phyloP scores from a whole-genome alignment of 2,113 vertebrate species.

The Anhinga anhinga region DNA sequence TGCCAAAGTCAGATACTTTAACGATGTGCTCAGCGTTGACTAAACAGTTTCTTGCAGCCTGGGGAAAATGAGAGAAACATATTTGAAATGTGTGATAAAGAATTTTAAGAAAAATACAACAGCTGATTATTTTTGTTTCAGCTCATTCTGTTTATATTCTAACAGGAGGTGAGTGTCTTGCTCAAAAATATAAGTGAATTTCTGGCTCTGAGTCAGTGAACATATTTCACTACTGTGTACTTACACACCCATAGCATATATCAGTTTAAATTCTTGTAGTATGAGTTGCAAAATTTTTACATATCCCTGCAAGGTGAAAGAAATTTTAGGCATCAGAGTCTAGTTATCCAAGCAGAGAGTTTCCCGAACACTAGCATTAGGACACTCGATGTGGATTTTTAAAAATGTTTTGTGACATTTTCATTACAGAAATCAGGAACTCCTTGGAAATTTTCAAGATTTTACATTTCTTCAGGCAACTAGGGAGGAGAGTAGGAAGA shows the following conservation, averaged over 20 bases:
- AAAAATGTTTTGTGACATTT: not conserved
- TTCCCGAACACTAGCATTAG: not conserved
- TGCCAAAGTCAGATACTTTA: slow-evolving; percentile 89
- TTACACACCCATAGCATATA: not conserved
- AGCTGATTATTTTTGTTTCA: not conserved
- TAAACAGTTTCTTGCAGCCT: slow-evolving; percentile 92
- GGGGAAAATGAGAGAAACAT: not conserved
- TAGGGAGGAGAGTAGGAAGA: not conserved
- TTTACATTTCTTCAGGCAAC: not conserved
- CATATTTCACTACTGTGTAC: not conserved
- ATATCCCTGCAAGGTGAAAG: not conserved
- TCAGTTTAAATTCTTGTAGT: not conserved
- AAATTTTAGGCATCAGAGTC: not conserved
- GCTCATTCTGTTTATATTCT: not conserved
- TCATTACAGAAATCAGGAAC: not conserved
- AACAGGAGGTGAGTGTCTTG: not conserved
- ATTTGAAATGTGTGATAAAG: not conserved
- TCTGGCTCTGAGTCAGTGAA: not conserved
- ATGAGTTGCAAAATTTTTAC: not conserved
- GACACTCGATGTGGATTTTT: not conserved
- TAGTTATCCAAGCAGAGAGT: not conserved
- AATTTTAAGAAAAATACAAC: not conserved
- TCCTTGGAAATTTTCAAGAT: not conserved
- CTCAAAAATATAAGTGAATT: not conserved
- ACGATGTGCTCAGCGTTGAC: slow-evolving; percentile 77